phyloP scores from a whole-genome alignment of 1,140 invertebrate genomes.

The Aphidius gifuensis region DNA sequence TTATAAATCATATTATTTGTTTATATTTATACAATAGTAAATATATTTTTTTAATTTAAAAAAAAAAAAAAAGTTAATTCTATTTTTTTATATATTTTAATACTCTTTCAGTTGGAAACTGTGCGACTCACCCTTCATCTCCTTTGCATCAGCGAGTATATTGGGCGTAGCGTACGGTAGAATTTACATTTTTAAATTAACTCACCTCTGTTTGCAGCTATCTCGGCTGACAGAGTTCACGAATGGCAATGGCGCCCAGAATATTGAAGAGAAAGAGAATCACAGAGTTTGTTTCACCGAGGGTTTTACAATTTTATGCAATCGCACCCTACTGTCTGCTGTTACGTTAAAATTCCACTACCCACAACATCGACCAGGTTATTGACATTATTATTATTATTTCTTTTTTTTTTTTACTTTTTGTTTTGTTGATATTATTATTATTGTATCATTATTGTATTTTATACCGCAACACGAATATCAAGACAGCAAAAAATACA shows the following conservation, averaged over 20 bases:
- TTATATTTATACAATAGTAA: no score
- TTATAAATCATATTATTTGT: no score
- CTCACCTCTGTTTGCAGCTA: conserved; percentile 55
- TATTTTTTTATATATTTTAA: no score
- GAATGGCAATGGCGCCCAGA: not conserved
- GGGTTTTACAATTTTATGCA: conserved; percentile 55
- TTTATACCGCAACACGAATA: no score
- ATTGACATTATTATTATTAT: conserved; percentile 31
- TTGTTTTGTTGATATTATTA: no score
- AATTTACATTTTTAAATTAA: conserved; percentile 59
- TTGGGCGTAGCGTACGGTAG: conserved; percentile 27
- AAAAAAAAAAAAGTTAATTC: no score
- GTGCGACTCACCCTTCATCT: not conserved
- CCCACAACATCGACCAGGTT: conserved; percentile 20
- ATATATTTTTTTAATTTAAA: no score
- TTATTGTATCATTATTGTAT: no score
- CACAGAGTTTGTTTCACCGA: not conserved
- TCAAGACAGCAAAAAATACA: not conserved
- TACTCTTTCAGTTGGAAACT: no score
- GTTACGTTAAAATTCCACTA: conserved; percentile 7
- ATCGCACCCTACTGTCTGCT: conserved; percentile 36
- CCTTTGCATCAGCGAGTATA: conserved; percentile 24
- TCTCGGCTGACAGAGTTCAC: conserved; percentile 40
- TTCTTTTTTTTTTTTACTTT: conserved; percentile 22
- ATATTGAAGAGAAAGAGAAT: no score